These are phyloP conservation scores for Pheosia tremula DNA, from an alignment of 2,888 invertebrate species.

Conservation along the genomic window DNA sequence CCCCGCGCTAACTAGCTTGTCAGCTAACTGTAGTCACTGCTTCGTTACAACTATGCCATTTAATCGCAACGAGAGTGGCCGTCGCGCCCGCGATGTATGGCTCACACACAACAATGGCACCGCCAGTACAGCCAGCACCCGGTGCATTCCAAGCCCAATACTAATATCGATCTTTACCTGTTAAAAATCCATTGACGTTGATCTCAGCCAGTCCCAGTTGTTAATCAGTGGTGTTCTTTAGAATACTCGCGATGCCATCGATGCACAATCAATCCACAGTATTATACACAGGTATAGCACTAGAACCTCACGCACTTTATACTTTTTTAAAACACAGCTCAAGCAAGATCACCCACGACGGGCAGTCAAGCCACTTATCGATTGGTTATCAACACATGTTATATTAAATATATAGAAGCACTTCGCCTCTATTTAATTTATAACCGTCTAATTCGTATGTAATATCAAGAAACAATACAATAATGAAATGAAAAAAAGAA, in stretches of 20 bases:
- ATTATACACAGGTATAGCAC: slow-evolving; percentile 21
- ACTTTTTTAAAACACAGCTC: slow-evolving; percentile 40
- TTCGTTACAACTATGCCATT: slow-evolving; percentile 26
- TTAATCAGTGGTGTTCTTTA: slow-evolving; percentile 13
- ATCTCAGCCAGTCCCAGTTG: slow-evolving; percentile 15
- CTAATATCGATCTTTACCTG: slow-evolving; percentile 54
- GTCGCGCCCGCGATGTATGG: slow-evolving; percentile 19
- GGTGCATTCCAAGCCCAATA: slow-evolving; percentile 54
- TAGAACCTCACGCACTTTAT: slow-evolving; percentile 44
- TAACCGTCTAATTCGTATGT: slow-evolving; percentile 4
- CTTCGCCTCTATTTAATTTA: slow-evolving; percentile 12
- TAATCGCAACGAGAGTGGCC: slow-evolving; percentile 19
- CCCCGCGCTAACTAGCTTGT: slow-evolving; percentile 34
- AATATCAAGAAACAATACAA: slow-evolving; percentile 21
- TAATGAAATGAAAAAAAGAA: slow-evolving; percentile 15
- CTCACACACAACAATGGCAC: slow-evolving; percentile 41
- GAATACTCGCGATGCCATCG: slow-evolving; percentile 23
- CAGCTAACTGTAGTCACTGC: slow-evolving; percentile 38
- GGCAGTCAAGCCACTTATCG: slow-evolving; percentile 36
- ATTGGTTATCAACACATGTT: slow-evolving; percentile 25
- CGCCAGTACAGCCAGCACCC: slow-evolving; percentile 38
- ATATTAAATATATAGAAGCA: slow-evolving; percentile 9
- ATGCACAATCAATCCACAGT: slow-evolving; percentile 19
- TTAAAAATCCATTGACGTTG: slow-evolving; percentile 66
- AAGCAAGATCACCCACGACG: slow-evolving; percentile 46